phyloP scores from a whole-genome alignment of 2,113 vertebrate genomes.

The Charina bottae region DNA sequence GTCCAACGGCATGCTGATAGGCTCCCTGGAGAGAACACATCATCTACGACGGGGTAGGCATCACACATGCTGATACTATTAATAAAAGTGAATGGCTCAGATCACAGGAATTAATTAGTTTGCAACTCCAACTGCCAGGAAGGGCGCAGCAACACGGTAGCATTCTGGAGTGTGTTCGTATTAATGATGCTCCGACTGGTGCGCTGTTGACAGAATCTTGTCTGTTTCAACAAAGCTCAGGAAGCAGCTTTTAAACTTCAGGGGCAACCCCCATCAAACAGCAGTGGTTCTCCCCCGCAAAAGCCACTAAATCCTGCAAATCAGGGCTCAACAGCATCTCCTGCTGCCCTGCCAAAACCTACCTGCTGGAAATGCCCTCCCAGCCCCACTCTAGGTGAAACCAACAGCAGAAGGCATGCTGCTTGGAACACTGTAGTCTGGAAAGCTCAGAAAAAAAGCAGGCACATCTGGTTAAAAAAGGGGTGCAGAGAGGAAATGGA shows the following conservation, averaged over 20 bases:
- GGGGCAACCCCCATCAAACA: conserved; percentile 59
- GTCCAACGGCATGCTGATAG: conserved; percentile 63
- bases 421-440: not conserved
- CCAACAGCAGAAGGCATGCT: conserved; percentile 13
- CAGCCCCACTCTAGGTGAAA: conserved; percentile 47
- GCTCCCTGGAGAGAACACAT: conserved; percentile 70
- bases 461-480: not conserved
- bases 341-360: conserved; percentile 64
- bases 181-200: conserved; percentile 68
- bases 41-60: conserved; percentile 58
- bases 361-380: conserved; percentile 62
- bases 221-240: conserved; percentile 77
- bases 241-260: conserved; percentile 73
- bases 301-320: conserved; percentile 66
- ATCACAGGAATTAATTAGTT: conserved; percentile 77
- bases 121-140: conserved; percentile 71
- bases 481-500: not conserved
- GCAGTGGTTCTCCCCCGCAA: conserved; percentile 59
- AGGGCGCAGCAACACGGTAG: conserved; percentile 64
- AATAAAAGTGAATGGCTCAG: conserved; percentile 74
- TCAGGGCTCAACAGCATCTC: conserved; percentile 69
- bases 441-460: not conserved
- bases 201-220: conserved; percentile 73
- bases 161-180: conserved; percentile 61
- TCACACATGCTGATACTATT: conserved; percentile 70